Evolutionary conservation across 2,113 vertebrate species (phyloP), one percentile per base, ranked within the genome.

Genomic region (Micromys minutus): DNA sequence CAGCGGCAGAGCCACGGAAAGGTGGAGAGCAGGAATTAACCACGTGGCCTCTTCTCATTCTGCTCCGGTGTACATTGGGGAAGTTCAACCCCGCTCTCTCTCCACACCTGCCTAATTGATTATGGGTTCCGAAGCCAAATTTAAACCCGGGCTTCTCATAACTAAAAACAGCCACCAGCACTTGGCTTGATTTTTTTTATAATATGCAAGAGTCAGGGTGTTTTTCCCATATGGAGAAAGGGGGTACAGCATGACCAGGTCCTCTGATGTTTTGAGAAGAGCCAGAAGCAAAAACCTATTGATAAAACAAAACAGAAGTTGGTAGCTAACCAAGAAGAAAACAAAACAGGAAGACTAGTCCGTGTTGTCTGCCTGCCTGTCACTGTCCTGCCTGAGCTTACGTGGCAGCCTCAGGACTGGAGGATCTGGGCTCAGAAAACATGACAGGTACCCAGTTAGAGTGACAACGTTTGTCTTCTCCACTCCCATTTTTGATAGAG

Each of bases 81-180:
- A 86, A 61, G 95, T 93, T 61, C 57, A 67, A 0, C 61, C 1
- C 87, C 74, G 59, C 72, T 84, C 96, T 84, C 96, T 7, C 15
- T 89, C 31, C 21, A 75, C 74, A 50, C 72, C 74, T 88, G 89
- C 79, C 45, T 87, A 57, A 74, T 75, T 80, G 92, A 87, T 77
- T 36, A 39, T 0, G 45, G n/a, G 69, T 57, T 95, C 63, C 42
- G 47, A 79, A 96, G 72, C 87, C 67, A 50, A 57, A 72, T 87
- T 80, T 52, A 24, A 72, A 92, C 69, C 55, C 61, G 36, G 24
- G 13, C 21, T 81, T 65, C 85, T 85, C 9, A 7, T 7, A 63
- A 69, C 89, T 89, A 29, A 91, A 85, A 47, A 50, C n/a, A 61
- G 71, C 63, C 55, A 67, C 69, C 69, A 29, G 15, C n/a, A 61